Conservation (phyloP, 2,797 vertebrate species). For the Callimico goeldii region DNA sequence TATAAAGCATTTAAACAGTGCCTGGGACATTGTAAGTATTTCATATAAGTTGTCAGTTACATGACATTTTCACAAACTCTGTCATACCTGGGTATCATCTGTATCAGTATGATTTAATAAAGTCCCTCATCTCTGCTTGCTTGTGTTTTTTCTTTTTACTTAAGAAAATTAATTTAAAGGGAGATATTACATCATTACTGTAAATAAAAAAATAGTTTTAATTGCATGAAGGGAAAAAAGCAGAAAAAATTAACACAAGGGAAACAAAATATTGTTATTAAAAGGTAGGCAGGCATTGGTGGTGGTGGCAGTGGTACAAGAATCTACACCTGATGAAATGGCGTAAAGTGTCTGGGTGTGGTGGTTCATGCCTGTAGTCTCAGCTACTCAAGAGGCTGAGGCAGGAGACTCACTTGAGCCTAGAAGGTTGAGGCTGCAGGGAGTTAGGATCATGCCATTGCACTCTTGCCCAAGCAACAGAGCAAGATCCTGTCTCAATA, state of each 20-base stretch:
- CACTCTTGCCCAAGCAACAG: background rate
- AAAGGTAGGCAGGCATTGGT: background rate
- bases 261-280: background rate
- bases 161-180: background rate
- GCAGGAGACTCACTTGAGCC: background rate
- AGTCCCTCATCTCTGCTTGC: background rate
- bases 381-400: background rate
- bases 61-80: background rate
- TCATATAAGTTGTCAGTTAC: fast-evolving
- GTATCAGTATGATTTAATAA: too few species aligned
- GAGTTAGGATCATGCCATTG: background rate
- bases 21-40: background rate
- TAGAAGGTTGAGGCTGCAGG: background rate
- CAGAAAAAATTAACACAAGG: background rate
- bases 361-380: background rate
- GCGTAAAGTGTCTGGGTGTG: background rate
- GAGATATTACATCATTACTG: background rate
- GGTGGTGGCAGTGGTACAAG: fast-evolving
- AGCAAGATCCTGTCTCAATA: background rate
- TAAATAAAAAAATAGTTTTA: background rate
- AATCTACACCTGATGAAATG: too few species aligned
- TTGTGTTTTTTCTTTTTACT: background rate
- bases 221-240: background rate
- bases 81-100: too few species aligned
- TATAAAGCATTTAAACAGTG: background rate